A percentile compares a stretch with the other conserved stretches of the same genome.
Conservation (phyloP, 1,140 invertebrate genomes). For the Copidosoma floridanum region DNA sequence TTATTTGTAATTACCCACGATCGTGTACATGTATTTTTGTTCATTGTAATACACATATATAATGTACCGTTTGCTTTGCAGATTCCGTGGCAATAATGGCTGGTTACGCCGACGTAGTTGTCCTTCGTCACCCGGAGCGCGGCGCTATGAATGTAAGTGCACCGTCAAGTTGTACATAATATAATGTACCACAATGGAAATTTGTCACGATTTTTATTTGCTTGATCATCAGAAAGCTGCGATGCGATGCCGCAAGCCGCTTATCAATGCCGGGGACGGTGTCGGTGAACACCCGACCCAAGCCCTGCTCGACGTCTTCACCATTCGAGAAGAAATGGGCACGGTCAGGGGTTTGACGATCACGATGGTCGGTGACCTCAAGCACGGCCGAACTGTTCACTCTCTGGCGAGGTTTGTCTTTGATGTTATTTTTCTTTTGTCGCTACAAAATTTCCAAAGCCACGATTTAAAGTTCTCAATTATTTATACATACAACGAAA, state of each 20-base stretch:
- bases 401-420: constrained; percentile 75
- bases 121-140: constrained; percentile 88
- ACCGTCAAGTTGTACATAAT: too few relatives aligned
- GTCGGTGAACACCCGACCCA: constrained; percentile 98
- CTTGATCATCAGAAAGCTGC: constrained; percentile 68
- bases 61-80: too few relatives aligned
- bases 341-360: constrained; percentile 95
- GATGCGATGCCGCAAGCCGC: constrained; percentile 77
- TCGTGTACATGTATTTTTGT: too few relatives aligned
- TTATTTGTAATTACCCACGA: too few relatives aligned
- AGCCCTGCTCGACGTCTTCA: constrained; percentile 95
- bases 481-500: too few relatives aligned
- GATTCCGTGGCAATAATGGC: constrained; percentile 84
- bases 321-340: constrained; percentile 97
- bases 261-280: constrained; percentile 98
- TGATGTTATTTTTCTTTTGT: not conserved
- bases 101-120: constrained; percentile 87
- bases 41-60: too few relatives aligned
- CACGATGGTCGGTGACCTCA: constrained; percentile 93
- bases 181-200: constrained; percentile 7
- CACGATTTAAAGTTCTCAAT: too few relatives aligned
- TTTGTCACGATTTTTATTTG: constrained; percentile 1
- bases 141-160: constrained; percentile 84
- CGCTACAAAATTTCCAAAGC: too few relatives aligned
- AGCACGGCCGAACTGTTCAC: constrained; percentile 97